Evolutionary conservation across 2,113 vertebrate species (phyloP).

Genomic region (Nerophis ophidion): DNA sequence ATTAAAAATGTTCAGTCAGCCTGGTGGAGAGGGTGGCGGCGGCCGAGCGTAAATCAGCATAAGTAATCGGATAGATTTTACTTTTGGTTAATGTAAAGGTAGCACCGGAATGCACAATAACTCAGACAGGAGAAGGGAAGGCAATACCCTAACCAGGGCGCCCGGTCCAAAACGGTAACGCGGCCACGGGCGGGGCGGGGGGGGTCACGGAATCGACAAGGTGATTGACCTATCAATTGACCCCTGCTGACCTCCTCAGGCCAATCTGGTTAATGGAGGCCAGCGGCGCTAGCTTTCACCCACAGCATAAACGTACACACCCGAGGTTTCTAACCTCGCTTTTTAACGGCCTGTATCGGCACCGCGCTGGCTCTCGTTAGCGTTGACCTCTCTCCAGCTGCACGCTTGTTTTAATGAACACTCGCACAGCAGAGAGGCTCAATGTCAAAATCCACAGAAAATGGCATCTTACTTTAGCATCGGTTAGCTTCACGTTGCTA

Average conservation of each 20-base stretch:
- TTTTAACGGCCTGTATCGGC: constrained; percentile 52
- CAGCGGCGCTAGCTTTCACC: constrained; percentile 30
- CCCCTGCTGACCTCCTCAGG: constrained; percentile 62
- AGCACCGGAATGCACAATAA: constrained; percentile 59
- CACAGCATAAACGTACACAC: constrained; percentile 19
- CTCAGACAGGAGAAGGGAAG: constrained; percentile 45
- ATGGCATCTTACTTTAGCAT: no score
- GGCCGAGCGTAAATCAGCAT: constrained; percentile 67
- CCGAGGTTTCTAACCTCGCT: constrained; percentile 57
- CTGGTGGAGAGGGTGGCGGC: constrained; percentile 52
- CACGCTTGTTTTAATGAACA: constrained; percentile 48
- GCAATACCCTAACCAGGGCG: constrained; percentile 9
- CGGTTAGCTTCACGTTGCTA: no score
- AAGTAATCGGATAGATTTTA: constrained; percentile 69
- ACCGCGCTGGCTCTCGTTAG: constrained; percentile 39
- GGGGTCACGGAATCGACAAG: constrained; percentile 67
- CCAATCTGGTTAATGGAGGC: constrained; percentile 74
- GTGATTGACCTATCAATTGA: constrained; percentile 72
- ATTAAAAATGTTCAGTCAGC: constrained; percentile 55
- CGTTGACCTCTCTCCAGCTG: constrained; percentile 53
- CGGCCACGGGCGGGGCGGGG: constrained; percentile 46
- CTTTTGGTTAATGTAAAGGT: constrained; percentile 66
- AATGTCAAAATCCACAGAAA: no score
- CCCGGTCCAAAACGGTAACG: constrained; percentile 17
- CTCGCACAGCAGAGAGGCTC: not conserved